phyloP scores from a whole-genome alignment of 1,140 invertebrate species.

The Pseudachorutes palmiensis region DNA sequence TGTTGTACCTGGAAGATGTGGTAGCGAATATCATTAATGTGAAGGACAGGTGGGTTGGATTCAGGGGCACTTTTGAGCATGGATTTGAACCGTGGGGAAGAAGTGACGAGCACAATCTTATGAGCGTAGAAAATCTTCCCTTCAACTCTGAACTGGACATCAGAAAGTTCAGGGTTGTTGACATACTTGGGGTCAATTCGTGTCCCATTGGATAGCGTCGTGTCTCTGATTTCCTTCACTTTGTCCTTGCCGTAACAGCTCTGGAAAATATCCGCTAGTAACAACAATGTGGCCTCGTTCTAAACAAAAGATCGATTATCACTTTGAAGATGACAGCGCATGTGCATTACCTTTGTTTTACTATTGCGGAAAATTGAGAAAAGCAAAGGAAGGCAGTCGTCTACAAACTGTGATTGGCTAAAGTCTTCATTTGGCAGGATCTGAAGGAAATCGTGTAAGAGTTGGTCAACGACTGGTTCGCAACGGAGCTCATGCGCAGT shows the following conservation, averaged over 20 bases:
- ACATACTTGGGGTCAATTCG: constrained; percentile 83
- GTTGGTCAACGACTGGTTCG: constrained; percentile 77
- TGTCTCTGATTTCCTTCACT: constrained; percentile 67
- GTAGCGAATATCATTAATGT: constrained; percentile 86
- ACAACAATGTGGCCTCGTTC: constrained; percentile 78
- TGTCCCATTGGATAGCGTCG: constrained; percentile 57
- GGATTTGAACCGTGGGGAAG: constrained; percentile 71
- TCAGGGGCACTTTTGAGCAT: constrained; percentile 75
- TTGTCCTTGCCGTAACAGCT: constrained; percentile 79
- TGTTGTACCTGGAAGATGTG: constrained; percentile 72
- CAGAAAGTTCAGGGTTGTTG: constrained; percentile 81
- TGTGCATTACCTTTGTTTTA: constrained; percentile 54
- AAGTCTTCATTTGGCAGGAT: constrained; percentile 76
- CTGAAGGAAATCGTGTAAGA: constrained; percentile 81
- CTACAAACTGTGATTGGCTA: constrained; percentile 63
- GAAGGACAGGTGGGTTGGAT: constrained; percentile 64
- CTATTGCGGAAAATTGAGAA: constrained; percentile 83
- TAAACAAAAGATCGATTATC: constrained; percentile 42
- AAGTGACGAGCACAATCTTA: constrained; percentile 84
- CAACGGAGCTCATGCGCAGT: constrained; percentile 72
- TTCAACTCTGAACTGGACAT: constrained; percentile 84
- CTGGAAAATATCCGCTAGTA: constrained; percentile 79
- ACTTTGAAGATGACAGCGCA: neutral
- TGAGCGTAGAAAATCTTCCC: constrained; percentile 87
- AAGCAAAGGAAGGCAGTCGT: constrained; percentile 77